Conservation (phyloP, 2,888 invertebrate genomes). For the Rhingia rostrata region DNA sequence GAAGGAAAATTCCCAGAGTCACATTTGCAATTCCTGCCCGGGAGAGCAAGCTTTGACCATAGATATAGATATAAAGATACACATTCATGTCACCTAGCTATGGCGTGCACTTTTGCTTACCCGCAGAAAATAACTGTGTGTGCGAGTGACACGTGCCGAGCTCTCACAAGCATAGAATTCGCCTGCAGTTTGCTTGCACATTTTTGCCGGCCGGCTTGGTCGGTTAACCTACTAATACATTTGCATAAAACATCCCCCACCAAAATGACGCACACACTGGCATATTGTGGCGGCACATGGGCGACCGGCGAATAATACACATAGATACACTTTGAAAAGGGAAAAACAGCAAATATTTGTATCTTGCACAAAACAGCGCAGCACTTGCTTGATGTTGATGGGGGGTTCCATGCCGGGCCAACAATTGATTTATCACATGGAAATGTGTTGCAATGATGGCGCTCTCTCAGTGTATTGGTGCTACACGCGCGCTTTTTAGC, state of each 20-base stretch:
- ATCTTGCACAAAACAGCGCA: slow-evolving; percentile 54
- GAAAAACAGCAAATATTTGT: slow-evolving; percentile 48
- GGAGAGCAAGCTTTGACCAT: slow-evolving; percentile 49
- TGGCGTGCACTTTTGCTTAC: slow-evolving; percentile 21
- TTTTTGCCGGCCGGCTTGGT: slow-evolving; percentile 64
- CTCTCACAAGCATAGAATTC: slow-evolving; percentile 40
- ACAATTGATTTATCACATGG: slow-evolving; percentile 62
- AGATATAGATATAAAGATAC: slow-evolving; percentile 45
- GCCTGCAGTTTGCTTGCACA: slow-evolving; percentile 50
- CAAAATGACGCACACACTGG: not conserved
- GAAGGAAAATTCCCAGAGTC: slow-evolving; percentile 66
- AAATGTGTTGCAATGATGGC: not conserved
- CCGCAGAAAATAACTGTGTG: slow-evolving; percentile 11
- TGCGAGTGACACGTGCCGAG: slow-evolving; percentile 67
- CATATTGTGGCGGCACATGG: not conserved
- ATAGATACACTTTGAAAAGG: slow-evolving; percentile 9
- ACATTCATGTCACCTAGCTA: not conserved
- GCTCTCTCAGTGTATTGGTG: slow-evolving; percentile 10
- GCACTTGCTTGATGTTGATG: slow-evolving; percentile 27
- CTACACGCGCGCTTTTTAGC: slow-evolving; percentile 43
- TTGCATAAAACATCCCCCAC: slow-evolving; percentile 46
- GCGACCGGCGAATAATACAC: not conserved
- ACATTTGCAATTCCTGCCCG: slow-evolving; percentile 60
- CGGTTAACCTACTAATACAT: slow-evolving; percentile 68
- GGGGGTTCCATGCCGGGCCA: slow-evolving; percentile 38